These are phyloP conservation scores for Hymenochirus boettgeri DNA, from an alignment of 2,113 vertebrate genomes.

Conservation along the genomic window DNA sequence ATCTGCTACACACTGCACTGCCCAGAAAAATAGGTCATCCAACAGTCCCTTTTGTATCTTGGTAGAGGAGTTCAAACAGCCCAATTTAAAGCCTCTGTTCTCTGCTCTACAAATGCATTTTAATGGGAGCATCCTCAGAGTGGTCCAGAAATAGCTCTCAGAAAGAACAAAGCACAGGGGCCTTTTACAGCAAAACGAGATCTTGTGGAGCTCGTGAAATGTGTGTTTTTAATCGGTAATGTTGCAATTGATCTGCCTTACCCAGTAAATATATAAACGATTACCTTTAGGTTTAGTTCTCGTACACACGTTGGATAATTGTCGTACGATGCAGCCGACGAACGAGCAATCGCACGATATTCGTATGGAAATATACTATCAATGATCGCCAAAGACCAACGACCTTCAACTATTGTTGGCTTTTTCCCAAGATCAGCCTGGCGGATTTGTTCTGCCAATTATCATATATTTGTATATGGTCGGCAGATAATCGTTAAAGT, in stretches of 20 bases:
- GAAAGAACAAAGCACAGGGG: neutral
- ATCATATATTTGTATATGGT: too few species aligned
- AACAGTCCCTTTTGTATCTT: neutral
- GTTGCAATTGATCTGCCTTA: neutral
- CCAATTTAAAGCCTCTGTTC: neutral
- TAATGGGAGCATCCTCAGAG: neutral
- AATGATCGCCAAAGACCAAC: too few species aligned
- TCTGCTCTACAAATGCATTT: slow-evolving; percentile 1
- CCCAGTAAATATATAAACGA: too few species aligned
- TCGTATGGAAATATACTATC: too few species aligned
- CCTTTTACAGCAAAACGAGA: neutral
- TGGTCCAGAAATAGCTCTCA: neutral
- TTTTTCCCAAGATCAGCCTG: too few species aligned
- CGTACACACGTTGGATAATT: too few species aligned
- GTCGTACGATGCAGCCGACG: too few species aligned
- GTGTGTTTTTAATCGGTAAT: neutral
- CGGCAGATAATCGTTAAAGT: too few species aligned
- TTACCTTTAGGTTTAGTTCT: too few species aligned
- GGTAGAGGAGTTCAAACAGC: neutral
- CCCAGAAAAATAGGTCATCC: neutral
- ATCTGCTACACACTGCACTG: neutral
- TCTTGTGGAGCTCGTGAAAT: neutral
- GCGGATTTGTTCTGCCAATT: too few species aligned
- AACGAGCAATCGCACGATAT: too few species aligned
- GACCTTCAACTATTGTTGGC: too few species aligned